Percentiles rank a stretch among this genome's conserved stretches.
These are phyloP conservation scores for Homarus gammarus DNA, from an alignment of 2,888 invertebrate species.

Conservation along the genomic window DNA sequence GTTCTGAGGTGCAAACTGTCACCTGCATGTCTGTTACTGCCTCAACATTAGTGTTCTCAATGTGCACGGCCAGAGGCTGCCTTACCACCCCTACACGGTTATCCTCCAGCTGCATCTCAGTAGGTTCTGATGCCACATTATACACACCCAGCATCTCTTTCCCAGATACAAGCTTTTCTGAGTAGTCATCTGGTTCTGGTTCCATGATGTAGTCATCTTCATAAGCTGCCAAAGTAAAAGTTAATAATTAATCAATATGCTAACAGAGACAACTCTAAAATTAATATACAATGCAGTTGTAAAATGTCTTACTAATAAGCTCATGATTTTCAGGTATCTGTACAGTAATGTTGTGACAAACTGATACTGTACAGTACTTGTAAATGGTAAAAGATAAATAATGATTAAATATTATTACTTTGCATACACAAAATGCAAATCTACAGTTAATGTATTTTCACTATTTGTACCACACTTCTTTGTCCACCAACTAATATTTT, in stretches of 20 bases:
- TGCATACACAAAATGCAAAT: too few species aligned
- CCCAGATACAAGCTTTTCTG: conserved; percentile 6
- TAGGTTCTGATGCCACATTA: background rate
- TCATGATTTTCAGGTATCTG: background rate
- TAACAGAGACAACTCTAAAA: too few species aligned
- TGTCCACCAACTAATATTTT: too few species aligned
- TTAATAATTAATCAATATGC: background rate
- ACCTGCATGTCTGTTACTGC: background rate
- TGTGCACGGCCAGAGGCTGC: background rate
- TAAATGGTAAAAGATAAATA: too few species aligned
- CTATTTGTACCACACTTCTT: too few species aligned
- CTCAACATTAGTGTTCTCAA: conserved; percentile 1
- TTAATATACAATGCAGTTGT: background rate
- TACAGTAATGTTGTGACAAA: background rate
- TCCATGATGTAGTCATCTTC: conserved; percentile 62
- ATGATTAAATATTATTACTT: too few species aligned
- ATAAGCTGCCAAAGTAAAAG: conserved; percentile 39
- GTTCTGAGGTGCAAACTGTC: background rate
- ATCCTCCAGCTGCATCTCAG: conserved; percentile 1
- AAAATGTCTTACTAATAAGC: background rate
- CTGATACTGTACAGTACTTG: too few species aligned
- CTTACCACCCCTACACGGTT: background rate
- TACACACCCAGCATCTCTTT: conserved; percentile 1
- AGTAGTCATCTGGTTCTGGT: conserved; percentile 24
- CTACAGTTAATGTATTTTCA: too few species aligned